Conservation (phyloP, 2,888 invertebrate species). For the Drosophila subsilvestris region DNA sequence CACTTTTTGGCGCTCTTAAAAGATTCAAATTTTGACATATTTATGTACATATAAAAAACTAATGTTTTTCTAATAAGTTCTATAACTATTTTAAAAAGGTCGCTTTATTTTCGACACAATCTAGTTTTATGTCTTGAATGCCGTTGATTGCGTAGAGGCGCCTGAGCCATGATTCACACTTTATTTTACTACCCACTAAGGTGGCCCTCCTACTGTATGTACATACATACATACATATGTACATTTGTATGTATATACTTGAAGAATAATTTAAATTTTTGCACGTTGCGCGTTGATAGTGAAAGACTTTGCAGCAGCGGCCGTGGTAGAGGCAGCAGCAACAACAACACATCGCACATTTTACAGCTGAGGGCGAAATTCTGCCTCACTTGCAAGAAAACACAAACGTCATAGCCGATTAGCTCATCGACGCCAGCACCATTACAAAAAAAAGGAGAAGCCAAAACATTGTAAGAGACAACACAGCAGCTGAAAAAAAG, state of each 20-base stretch:
- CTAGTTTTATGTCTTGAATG: too few species aligned
- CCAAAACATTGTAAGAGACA: conserved; percentile 56
- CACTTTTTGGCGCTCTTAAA: background rate
- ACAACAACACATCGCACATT: conserved; percentile 13
- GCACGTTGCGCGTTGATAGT: conserved; percentile 59
- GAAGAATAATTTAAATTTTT: conserved; percentile 60
- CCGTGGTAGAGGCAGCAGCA: conserved; percentile 19
- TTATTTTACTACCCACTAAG: conserved; percentile 10
- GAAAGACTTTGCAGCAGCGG: conserved; percentile 18
- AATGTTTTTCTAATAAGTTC: background rate
- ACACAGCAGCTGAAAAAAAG: conserved; percentile 34
- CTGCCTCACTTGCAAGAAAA: conserved; percentile 70
- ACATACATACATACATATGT: conserved; percentile 4
- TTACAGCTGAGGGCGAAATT: conserved; percentile 55
- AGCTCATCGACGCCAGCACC: conserved; percentile 64
- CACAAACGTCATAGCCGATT: conserved; percentile 66
- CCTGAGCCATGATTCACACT: conserved; percentile 29
- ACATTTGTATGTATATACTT: background rate
- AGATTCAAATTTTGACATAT: too few species aligned
- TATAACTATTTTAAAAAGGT: background rate
- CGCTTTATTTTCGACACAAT: background rate
- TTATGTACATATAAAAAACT: too few species aligned
- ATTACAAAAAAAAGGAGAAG: conserved; percentile 36
- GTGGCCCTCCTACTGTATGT: conserved; percentile 9
- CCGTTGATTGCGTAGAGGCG: conserved; percentile 3